Evolutionary conservation across 2,888 invertebrate genomes (phyloP), one percentile per base, ranked within the genome.

Genomic region (Heliconius sara): DNA sequence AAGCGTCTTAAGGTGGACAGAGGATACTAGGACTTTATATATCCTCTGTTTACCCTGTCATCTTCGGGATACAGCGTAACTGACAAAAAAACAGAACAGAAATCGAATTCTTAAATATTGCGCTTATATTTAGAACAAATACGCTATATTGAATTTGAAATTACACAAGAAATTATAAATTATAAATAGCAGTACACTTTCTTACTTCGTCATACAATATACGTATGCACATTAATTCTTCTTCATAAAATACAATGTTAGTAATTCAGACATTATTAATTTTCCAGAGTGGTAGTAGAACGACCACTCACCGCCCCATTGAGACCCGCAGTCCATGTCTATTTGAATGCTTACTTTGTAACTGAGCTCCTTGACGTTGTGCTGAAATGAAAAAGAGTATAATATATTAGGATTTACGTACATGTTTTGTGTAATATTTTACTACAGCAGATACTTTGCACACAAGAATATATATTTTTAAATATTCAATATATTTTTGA

Each of bases 311-410:
- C 70, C 25, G 5, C 16, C 19, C 70, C 47, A 70, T 70, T 16
- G 68, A 70, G 70, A 25, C 43, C 25, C 70, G 70, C 70, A 25
- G 47, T 70, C 70, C 43, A 70, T 13, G 16, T 70, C 70, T 70
- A 9, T 70, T 70, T 70, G 43, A 70, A 70, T 70, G 70, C 25
- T 70, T 70, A 70, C 70, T 70, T 47, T 70, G 70, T 70, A 70
- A 43, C 70, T 70, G 70, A 70, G 70, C 70, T 70, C 25, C 70
- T 16, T 70, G 25, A 47, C 43, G 25, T 47, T 43, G 10, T 47
- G 25, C 70, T 47, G 43, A 70, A 43, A 43, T 47, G n/a, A 70
- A 70, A 30, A 70, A n/a, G 43, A 43, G 25, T 70, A 25, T 43
- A 43, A 70, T 70, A 70, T 70, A 65, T 7, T 16, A 30, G 19